Evolutionary conservation across 1,140 invertebrate genomes (phyloP).

Genomic region (Goniozus legneri): DNA sequence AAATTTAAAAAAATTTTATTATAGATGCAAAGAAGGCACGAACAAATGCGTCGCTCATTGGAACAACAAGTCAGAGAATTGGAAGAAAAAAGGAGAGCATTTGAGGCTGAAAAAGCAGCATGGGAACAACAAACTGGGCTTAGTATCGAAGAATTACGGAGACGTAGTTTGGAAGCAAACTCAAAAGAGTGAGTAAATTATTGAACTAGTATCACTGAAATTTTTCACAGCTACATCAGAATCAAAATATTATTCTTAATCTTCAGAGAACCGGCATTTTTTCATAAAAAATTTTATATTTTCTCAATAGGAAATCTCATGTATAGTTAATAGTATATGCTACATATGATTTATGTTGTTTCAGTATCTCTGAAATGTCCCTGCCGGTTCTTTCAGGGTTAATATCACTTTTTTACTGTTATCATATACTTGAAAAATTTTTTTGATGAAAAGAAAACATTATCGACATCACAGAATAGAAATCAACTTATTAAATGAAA

Average conservation of each 20-base stretch:
- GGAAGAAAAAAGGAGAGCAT: constrained; percentile 82
- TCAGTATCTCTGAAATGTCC: too few relatives aligned
- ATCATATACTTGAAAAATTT: too few relatives aligned
- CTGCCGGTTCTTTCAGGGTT: too few relatives aligned
- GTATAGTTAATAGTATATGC: too few relatives aligned
- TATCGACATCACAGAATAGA: too few relatives aligned
- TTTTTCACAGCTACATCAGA: background rate
- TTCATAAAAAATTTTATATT: too few relatives aligned
- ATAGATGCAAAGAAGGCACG: constrained; percentile 65
- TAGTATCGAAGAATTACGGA: constrained; percentile 80
- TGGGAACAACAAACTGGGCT: constrained; percentile 90
- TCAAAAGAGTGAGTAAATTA: constrained; percentile 74
- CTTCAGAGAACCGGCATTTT: too few relatives aligned
- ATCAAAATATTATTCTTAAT: background rate
- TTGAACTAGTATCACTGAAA: constrained; percentile 15
- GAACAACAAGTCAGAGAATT: constrained; percentile 87
- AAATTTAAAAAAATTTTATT: constrained; percentile 11
- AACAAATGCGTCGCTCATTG: constrained; percentile 66
- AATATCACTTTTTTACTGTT: too few relatives aligned
- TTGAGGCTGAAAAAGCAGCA: constrained; percentile 79
- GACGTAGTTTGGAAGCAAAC: constrained; percentile 79
- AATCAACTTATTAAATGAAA: too few relatives aligned
- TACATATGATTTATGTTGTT: too few relatives aligned
- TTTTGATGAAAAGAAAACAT: too few relatives aligned
- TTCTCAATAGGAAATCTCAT: too few relatives aligned